Evolutionary conservation across 2,797 vertebrate genomes (phyloP), one percentile per base, ranked within the genome.

Genomic region (Gastrophryne carolinensis): DNA sequence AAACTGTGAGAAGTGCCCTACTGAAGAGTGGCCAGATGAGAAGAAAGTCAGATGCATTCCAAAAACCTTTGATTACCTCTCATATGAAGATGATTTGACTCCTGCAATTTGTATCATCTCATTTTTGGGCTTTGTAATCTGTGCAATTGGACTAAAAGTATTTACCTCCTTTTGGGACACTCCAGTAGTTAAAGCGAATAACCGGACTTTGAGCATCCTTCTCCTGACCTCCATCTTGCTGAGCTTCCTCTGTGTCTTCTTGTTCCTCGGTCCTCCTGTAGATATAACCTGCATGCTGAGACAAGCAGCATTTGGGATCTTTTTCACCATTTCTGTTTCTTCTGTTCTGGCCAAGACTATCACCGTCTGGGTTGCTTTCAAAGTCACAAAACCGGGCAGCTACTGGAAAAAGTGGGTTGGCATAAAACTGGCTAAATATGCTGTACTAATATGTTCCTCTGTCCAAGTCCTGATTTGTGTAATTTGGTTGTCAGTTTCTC

Each of bases 181-280:
- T 1, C 57, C 57, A 21, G 23, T 60, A 17, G 47, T 50, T 19
- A 50, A 50, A 50, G 47, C 35, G 12, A 39, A 39, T 39, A 39
- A 39, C 35, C 35, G 35, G 35, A 39, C 12, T 5, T 15, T 39
- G 11, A 39, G 35, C 35, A 12, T 12, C 15, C 35, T 39, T 15
- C 35, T 39, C 35, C 35, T 39, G 35, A 4, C 15, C 12, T 39
- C 35, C 35, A 39, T 39, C 35, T 12, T 39, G 35, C 35, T 39
- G 52, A 54, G 52, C 66, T 69, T 69, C 19, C 29, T 56, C 35
- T 63, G 34, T 23, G 11, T 23, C 12, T 41, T 63, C 24, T 41
- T 41, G 23, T 63, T 63, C 21, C 11, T 69, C 21, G 66, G 66
- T 2, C 26, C 12, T 35, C 66, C 66, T 5, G 15, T 15, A 10